Conservation (phyloP, 1,140 invertebrate species). For the Leptopilina clavipes region DNA sequence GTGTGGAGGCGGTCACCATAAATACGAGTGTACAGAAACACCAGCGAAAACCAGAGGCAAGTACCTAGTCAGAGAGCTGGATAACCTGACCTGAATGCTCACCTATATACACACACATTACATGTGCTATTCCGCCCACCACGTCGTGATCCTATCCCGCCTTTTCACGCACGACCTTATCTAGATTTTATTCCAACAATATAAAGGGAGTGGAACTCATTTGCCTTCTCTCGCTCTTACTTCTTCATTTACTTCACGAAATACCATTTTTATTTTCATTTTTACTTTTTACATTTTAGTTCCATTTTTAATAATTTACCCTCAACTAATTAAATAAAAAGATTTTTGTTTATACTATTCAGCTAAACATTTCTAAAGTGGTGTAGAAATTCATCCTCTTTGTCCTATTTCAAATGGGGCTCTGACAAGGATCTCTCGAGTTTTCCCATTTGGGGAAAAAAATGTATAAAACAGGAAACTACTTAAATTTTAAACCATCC, state of each 20-base stretch:
- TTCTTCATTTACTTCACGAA: background rate
- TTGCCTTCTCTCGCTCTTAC: background rate
- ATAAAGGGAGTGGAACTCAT: background rate
- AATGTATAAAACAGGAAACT: too few relatives aligned
- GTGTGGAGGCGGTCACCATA: constrained; percentile 17
- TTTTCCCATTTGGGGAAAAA: too few relatives aligned
- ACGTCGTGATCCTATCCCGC: background rate
- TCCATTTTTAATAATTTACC: too few relatives aligned
- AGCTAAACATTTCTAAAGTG: too few relatives aligned
- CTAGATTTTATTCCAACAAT: constrained; percentile 18
- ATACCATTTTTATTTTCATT: too few relatives aligned
- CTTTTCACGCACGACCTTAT: constrained; percentile 24
- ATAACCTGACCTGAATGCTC: background rate
- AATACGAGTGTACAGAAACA: constrained; percentile 18
- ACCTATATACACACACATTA: constrained; percentile 5
- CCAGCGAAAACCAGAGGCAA: constrained; percentile 15
- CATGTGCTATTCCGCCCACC: constrained; percentile 18
- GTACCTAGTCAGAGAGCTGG: constrained; percentile 3
- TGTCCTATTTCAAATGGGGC: too few relatives aligned
- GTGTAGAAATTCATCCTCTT: too few relatives aligned
- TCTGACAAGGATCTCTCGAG: too few relatives aligned
- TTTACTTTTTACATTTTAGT: too few relatives aligned
- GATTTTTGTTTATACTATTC: too few relatives aligned
- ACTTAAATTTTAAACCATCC: too few relatives aligned
- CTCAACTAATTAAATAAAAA: too few relatives aligned